Conservation (phyloP, 2,888 invertebrate genomes). For the Platycnemis pennipes region DNA sequence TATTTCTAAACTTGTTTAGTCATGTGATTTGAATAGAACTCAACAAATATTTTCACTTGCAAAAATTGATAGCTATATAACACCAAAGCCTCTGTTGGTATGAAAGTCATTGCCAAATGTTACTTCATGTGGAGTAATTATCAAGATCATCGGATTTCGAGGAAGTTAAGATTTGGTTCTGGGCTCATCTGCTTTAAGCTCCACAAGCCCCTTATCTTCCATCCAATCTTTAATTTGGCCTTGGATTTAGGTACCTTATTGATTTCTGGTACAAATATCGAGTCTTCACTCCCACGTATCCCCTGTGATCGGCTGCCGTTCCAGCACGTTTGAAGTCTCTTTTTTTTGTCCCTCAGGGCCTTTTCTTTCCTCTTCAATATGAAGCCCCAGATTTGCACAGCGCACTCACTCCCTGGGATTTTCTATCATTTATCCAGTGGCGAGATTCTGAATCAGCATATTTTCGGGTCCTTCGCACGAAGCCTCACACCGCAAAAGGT, state of each 20-base stretch:
- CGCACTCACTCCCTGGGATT: not conserved
- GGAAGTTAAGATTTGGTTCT: not conserved
- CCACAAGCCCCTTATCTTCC: not conserved
- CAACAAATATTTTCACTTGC: too few species aligned
- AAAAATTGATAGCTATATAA: too few species aligned
- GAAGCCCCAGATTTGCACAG: not conserved
- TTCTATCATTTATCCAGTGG: not conserved
- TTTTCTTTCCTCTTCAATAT: not conserved
- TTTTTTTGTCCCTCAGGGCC: not conserved
- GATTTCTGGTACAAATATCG: constrained; percentile 27
- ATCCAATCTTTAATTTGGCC: constrained; percentile 8
- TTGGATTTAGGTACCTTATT: constrained; percentile 27
- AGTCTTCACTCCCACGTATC: not conserved
- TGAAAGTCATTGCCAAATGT: not conserved
- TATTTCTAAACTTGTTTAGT: too few species aligned
- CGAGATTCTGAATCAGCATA: not conserved
- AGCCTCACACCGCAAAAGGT: not conserved
- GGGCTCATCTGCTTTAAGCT: not conserved
- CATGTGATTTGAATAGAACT: too few species aligned
- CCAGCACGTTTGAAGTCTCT: not conserved
- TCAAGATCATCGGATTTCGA: not conserved
- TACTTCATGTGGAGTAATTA: not conserved
- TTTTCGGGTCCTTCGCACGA: not conserved
- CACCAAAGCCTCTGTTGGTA: too few species aligned
- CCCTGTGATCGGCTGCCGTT: not conserved